Evolutionary conservation across 1,140 invertebrate species (phyloP), one percentile per base, ranked within the genome.

Genomic region (Mycetomoellerius zeteki): DNA sequence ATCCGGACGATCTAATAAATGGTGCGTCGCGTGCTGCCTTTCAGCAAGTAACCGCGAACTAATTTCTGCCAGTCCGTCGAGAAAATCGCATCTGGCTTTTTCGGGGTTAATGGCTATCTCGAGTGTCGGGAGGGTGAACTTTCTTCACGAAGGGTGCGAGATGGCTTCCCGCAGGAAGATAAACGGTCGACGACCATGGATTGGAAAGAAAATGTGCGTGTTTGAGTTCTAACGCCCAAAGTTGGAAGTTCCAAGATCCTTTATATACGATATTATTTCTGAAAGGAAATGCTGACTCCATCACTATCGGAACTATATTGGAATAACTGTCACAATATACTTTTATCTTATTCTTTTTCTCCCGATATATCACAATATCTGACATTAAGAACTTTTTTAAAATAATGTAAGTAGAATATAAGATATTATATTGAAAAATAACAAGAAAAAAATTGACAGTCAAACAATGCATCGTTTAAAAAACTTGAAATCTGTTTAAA

Each of bases 41-140:
- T 78, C 60, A 47, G n/a, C 81, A 52, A 60, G 56, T 76, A 85
- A 85, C 75, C 71, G 73, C 82, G 58, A 85, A 85, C 82, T 78
- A 85, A 85, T 85, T 85, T 85, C 82, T 67, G 60, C 58, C 73
- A 64, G 82, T 77, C 73, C 43, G 82, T 50, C 81, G 82, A 64
- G 56, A 50, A 64, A 85, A 85, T 85, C 71, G 71, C 75, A 78
- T 78, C 82, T 85, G 82, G 82, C 82, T 76, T 67, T 76, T 85
- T 76, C 82, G 62, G 60, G 69, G 80, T 84, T 84, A 84, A 84
- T 84, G 80, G 75, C 82, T 78, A 52, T 64, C 82, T 56, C 73
- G 50, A 85, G 73, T 85, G 62, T 77, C 73, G 58, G 58, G 75
- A 77, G 58, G 73, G 75, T 67, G 58, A 85, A 78, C 80, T 78